Evolutionary conservation across 2,888 invertebrate genomes (phyloP).

Genomic region (Eupelmus urozonus): DNA sequence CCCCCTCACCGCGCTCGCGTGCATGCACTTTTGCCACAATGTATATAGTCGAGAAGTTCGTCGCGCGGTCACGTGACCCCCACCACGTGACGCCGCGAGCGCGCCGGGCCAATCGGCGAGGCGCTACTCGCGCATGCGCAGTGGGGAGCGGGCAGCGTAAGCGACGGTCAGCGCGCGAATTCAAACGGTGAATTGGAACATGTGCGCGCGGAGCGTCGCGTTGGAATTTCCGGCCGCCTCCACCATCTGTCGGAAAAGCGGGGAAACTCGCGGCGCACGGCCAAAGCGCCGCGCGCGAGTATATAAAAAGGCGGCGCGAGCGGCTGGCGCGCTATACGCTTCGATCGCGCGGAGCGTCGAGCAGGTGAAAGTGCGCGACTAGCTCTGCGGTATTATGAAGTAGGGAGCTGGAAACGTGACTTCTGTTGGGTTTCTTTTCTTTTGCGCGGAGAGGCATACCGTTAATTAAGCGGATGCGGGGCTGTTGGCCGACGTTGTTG

Average conservation of each 20-base stretch:
- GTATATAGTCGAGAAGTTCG: neutral
- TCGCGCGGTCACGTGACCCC: neutral
- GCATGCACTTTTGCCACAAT: neutral
- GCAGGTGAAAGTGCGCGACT: too few relatives aligned
- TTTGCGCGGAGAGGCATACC: too few relatives aligned
- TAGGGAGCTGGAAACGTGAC: too few relatives aligned
- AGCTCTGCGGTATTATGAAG: too few relatives aligned
- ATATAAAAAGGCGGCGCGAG: too few relatives aligned
- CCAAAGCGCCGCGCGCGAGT: neutral
- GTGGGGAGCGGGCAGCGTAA: neutral
- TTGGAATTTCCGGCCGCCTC: slow-evolving; percentile 33
- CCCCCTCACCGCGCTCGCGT: neutral
- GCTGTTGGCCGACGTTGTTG: too few relatives aligned
- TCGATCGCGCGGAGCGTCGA: too few relatives aligned
- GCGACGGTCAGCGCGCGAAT: slow-evolving; percentile 9
- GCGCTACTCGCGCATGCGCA: neutral
- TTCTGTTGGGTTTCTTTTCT: too few relatives aligned
- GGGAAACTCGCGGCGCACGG: slow-evolving; percentile 33
- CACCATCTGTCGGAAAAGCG: slow-evolving; percentile 57
- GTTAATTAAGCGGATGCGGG: too few relatives aligned
- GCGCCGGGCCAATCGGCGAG: neutral
- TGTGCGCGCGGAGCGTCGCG: too few relatives aligned
- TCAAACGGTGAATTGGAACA: too few relatives aligned
- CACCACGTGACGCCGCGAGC: neutral
- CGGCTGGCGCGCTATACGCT: too few relatives aligned